Conservation (phyloP, 2,888 invertebrate genomes). For the Eustalomyia histrio region DNA sequence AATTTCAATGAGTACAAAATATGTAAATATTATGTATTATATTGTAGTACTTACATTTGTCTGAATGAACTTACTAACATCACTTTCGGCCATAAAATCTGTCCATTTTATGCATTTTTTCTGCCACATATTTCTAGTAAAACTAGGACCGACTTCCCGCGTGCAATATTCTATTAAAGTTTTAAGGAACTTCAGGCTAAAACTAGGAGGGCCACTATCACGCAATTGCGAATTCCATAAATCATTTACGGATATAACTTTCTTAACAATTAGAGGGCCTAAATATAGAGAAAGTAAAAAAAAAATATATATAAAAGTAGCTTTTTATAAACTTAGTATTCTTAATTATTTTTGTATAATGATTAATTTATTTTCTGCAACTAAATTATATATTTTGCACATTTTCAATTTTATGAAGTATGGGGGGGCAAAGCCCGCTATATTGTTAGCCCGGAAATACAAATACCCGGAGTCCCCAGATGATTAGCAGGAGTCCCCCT, state of each 20-base stretch:
- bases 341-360: too few species aligned
- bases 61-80: conserved; percentile 81
- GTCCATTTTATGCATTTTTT: conserved; percentile 81
- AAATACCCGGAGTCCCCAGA: too few species aligned
- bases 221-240: conserved; percentile 73
- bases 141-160: conserved; percentile 82
- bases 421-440: too few species aligned
- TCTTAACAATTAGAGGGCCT: conserved; percentile 81
- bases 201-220: conserved; percentile 63
- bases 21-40: background rate
- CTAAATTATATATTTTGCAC: too few species aligned
- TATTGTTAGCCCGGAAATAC: too few species aligned
- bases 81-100: conserved; percentile 80
- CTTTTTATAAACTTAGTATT: too few species aligned
- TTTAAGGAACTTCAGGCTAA: conserved; percentile 80
- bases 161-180: conserved; percentile 82
- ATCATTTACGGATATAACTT: conserved; percentile 79
- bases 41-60: conserved; percentile 74
- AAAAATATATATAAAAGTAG: too few species aligned
- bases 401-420: too few species aligned
- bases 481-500: too few species aligned
- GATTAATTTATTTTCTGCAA: too few species aligned
- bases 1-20: background rate
- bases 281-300: conserved; percentile 49
- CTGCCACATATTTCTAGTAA: conserved; percentile 81